Base-by-base conservation (phyloP, 2,888 invertebrate genomes). In the Oxytorus armatus region DNA sequence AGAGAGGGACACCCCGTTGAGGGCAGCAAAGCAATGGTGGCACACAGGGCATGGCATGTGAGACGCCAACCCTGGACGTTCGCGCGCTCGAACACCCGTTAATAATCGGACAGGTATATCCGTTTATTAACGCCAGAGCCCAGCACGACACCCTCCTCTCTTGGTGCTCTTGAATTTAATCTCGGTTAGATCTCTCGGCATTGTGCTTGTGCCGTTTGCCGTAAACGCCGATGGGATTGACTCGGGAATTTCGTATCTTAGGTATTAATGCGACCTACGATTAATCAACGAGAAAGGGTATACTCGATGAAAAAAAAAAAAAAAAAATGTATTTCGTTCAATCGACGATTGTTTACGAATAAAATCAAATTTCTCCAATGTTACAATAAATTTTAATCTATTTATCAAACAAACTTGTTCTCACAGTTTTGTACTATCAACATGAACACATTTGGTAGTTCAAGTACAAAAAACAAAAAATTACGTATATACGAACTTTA, bases 41-140 rank as follows among this genome's bases (percentile, higher is more conserved):
- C 57, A 69, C 23, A 65, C 42, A 59, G 49, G 63, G 70, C 75
- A 78, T 81, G 68, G 63, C 44, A 74, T 68, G 53, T 53, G 66
- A 53, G 66, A 73, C 66, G 53, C 39, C 53, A 61, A 61, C 53
- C 66, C 55, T 63, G 73, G 70, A 61, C 68, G 51, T 61, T 55
- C 55, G 70, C 73, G 59, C 77, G 76, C 65, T 72, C 79, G 81
- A 65, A 69, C 74, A 82, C 72, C 79, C 80, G 81, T 83, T 83
- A 82, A 81, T 83, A 83, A 82, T 83, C 83, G 79, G 74, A 81
- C 82, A 81, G 80, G 80, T 81, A 83, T 83, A 83, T 83, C 79
- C 80, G 82, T 83, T 78, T 80, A 82, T 80, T 75, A 83, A 77
- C 70, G 78, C 76, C 61, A 44, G 57, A 42, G 63, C 72, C 47